Percentiles rank a stretch among this genome's conserved stretches.
Conservation (phyloP, 1,140 invertebrate genomes). For the Brachystomella parvula region DNA sequence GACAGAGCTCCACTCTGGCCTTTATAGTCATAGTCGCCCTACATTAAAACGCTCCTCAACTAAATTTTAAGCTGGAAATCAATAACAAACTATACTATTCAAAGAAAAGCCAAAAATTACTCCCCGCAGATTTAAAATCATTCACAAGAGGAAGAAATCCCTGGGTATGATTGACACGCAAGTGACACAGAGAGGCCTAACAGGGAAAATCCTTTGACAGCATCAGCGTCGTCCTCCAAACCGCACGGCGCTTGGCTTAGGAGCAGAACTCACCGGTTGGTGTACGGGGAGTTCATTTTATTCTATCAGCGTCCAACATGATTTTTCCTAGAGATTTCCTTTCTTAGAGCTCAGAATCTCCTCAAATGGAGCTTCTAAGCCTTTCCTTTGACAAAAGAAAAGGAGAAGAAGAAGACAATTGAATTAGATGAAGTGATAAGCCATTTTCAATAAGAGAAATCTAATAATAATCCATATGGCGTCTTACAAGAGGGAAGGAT, state of each 20-base stretch:
- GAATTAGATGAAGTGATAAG: constrained; percentile 5
- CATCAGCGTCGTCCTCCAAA: too few species aligned
- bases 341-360: too few species aligned
- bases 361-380: too few species aligned
- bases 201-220: background rate
- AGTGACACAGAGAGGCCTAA: background rate
- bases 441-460: background rate
- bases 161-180: background rate
- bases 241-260: too few species aligned
- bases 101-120: too few species aligned
- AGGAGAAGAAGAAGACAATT: background rate
- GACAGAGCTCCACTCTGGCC: too few species aligned
- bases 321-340: too few species aligned
- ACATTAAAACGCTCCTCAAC: background rate
- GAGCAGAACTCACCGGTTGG: too few species aligned
- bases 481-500: background rate
- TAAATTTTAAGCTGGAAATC: background rate
- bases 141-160: too few species aligned
- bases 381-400: background rate
- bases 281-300: too few species aligned
- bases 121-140: background rate
- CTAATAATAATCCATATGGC: constrained; percentile 9
- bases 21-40: too few species aligned
- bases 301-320: too few species aligned
- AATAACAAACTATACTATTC: background rate